phyloP scores from a whole-genome alignment of 2,797 vertebrate genomes.

The Choloepus didactylus region DNA sequence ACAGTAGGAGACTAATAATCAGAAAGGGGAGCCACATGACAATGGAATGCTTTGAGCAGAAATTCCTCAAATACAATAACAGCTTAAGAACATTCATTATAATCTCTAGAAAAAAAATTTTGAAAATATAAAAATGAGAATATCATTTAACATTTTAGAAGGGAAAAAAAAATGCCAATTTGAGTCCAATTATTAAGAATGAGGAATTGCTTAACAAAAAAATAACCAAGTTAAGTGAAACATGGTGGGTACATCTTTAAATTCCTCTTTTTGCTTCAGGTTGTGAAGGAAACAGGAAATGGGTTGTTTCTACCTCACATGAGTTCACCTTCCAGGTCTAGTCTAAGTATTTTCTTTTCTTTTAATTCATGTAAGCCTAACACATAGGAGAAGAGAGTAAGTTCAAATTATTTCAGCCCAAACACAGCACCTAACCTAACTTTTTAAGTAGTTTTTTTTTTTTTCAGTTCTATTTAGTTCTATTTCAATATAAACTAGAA shows the following conservation, averaged over 20 bases:
- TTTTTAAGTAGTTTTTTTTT: constrained; percentile 19
- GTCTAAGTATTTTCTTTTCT: neutral
- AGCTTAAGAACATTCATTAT: constrained; percentile 84
- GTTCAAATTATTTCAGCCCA: constrained; percentile 46
- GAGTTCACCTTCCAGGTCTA: constrained; percentile 59
- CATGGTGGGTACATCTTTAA: constrained; percentile 31
- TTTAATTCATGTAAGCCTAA: constrained; percentile 37
- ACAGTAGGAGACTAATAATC: constrained; percentile 87
- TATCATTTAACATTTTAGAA: constrained; percentile 85
- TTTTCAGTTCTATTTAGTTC: too few relatives aligned
- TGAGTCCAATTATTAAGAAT: constrained; percentile 75
- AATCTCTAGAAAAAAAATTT: constrained; percentile 86
- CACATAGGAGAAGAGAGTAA: neutral
- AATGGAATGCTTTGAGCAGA: constrained; percentile 79
- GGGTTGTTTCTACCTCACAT: neutral
- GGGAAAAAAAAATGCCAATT: constrained; percentile 76
- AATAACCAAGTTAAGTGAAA: constrained; percentile 66
- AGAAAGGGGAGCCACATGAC: constrained; percentile 84
- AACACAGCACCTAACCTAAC: neutral
- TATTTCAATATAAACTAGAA: neutral
- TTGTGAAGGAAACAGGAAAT: constrained; percentile 31
- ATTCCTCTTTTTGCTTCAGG: constrained; percentile 68
- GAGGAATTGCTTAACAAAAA: constrained; percentile 73
- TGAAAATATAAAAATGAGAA: constrained; percentile 80
- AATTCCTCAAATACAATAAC: constrained; percentile 78